These are phyloP conservation scores for Raja brachyura DNA, from an alignment of 2,113 vertebrate genomes.

Conservation along the genomic window DNA sequence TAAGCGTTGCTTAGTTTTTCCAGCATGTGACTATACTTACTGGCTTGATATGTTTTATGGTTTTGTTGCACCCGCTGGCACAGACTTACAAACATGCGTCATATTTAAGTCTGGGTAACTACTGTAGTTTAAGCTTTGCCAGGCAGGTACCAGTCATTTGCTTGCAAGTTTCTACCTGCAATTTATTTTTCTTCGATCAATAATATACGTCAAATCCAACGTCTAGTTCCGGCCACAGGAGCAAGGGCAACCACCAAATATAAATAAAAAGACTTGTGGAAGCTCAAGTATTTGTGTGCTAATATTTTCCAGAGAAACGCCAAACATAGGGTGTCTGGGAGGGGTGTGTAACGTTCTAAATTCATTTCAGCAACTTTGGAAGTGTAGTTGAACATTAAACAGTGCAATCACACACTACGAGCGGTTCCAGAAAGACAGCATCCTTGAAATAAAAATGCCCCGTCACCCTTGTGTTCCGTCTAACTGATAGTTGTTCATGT, in stretches of 20 bases:
- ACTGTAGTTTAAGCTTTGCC: not conserved
- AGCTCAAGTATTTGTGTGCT: not conserved
- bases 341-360: not conserved
- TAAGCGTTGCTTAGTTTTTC: constrained; percentile 11
- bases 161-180: not conserved
- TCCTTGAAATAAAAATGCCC: not conserved
- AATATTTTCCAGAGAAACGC: not conserved
- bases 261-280: not conserved
- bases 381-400: not conserved
- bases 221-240: not conserved
- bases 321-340: too few relatives aligned
- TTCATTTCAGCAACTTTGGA: not conserved
- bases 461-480: not conserved
- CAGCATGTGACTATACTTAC: not conserved
- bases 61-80: not conserved
- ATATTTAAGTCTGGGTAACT: not conserved
- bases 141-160: not conserved
- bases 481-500: not conserved
- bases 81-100: too few relatives aligned
- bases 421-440: not conserved
- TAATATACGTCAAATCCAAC: not conserved
- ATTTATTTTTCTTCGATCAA: not conserved
- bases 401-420: not conserved
- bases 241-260: not conserved
- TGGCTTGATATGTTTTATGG: not conserved